Conservation (phyloP, 2,888 invertebrate genomes). For the Drosophila setosimentum region DNA sequence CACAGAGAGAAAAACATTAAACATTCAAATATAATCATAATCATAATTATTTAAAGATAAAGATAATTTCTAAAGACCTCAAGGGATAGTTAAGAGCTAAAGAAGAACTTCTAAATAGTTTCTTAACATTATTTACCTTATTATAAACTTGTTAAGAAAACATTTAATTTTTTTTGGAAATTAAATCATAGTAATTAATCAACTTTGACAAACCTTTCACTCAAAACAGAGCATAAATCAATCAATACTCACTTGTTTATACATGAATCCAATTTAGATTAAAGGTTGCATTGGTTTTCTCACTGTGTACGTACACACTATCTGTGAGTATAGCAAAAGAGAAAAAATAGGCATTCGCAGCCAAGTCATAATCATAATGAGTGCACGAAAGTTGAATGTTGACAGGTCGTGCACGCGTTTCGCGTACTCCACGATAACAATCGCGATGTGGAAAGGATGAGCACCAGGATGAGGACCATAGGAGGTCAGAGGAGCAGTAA, state of each 20-base stretch:
- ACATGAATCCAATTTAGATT: background rate
- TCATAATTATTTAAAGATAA: conserved; percentile 57
- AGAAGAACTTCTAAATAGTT: background rate
- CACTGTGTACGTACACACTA: background rate
- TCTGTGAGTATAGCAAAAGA: background rate
- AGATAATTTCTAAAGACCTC: background rate
- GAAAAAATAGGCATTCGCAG: conserved; percentile 2
- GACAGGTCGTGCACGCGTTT: conserved; percentile 80
- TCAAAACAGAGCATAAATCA: background rate
- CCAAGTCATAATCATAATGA: conserved; percentile 77
- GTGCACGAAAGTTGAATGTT: conserved; percentile 68
- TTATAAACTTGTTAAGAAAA: background rate
- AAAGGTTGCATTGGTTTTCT: background rate
- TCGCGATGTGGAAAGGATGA: conserved; percentile 42
- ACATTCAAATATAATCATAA: too few species aligned
- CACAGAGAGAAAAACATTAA: background rate
- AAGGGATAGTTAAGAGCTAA: background rate
- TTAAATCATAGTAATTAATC: background rate
- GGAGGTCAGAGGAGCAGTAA: background rate
- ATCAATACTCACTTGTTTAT: background rate
- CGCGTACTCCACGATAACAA: conserved; percentile 61
- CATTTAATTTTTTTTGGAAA: background rate
- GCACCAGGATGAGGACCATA: conserved; percentile 1
- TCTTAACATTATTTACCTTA: background rate
- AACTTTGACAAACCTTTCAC: background rate